phyloP scores from a whole-genome alignment of 2,797 vertebrate species.

The Gadopsis marmoratus region DNA sequence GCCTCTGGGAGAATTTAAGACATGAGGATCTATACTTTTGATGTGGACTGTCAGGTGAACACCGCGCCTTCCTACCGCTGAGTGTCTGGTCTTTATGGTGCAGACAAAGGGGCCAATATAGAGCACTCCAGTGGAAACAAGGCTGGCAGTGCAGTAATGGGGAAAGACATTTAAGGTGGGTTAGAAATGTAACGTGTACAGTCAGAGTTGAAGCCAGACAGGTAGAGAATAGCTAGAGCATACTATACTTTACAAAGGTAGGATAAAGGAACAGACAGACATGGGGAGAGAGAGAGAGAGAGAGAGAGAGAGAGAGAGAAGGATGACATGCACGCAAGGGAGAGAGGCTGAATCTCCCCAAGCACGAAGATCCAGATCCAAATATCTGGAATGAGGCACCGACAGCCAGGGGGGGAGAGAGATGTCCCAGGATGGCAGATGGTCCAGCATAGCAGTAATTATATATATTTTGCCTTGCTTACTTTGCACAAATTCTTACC shows the following conservation, averaged over 20 bases:
- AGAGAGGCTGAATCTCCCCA: too few relatives aligned
- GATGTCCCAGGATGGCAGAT: too few relatives aligned
- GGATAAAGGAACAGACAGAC: too few relatives aligned
- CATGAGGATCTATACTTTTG: slow-evolving; percentile 48
- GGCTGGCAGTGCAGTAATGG: background rate
- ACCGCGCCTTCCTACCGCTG: slow-evolving; percentile 27
- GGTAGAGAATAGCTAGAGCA: too few relatives aligned
- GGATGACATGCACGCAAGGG: too few relatives aligned
- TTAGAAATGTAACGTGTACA: slow-evolving; percentile 20
- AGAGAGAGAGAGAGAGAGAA: too few relatives aligned
- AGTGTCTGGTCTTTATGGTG: slow-evolving; percentile 40
- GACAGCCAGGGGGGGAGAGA: too few relatives aligned
- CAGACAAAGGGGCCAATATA: slow-evolving; percentile 38
- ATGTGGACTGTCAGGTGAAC: slow-evolving; percentile 74
- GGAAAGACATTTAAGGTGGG: slow-evolving; percentile 9
- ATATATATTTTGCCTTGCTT: background rate
- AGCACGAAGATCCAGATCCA: too few relatives aligned
- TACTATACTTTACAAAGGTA: background rate
- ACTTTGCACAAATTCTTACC: background rate
- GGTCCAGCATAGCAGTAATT: too few relatives aligned
- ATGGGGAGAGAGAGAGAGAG: too few relatives aligned
- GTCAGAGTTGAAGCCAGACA: background rate
- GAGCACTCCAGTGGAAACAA: slow-evolving; percentile 13
- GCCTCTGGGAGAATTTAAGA: slow-evolving; percentile 47
- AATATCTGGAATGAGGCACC: too few relatives aligned